These are phyloP conservation scores for Potorous gilbertii DNA, from an alignment of 2,797 vertebrate species.

Conservation along the genomic window DNA sequence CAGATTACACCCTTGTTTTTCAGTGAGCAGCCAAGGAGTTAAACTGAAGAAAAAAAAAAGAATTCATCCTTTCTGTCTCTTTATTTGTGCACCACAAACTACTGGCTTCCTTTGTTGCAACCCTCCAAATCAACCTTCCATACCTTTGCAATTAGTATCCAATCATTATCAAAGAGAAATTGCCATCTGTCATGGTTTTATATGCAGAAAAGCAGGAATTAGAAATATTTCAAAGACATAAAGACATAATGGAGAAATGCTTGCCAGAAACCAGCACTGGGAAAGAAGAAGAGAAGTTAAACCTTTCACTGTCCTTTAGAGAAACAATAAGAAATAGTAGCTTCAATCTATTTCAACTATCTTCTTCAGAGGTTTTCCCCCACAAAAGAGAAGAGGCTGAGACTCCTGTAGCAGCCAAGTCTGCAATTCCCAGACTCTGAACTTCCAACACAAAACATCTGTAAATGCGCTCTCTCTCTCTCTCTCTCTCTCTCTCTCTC, in stretches of 20 bases:
- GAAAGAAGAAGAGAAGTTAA: background rate
- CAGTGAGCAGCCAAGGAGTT: background rate
- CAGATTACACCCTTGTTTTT: background rate
- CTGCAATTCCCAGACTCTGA: background rate
- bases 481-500: background rate
- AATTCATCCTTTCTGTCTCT: background rate
- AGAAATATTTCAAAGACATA: background rate
- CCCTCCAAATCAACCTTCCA: background rate
- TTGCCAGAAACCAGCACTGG: background rate
- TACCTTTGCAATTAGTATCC: background rate
- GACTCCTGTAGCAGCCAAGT: background rate
- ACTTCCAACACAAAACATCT: background rate
- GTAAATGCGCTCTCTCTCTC: background rate
- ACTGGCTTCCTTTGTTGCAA: background rate
- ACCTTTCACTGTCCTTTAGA: background rate
- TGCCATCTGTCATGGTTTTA: background rate
- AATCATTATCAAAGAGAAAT: background rate
- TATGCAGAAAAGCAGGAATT: background rate
- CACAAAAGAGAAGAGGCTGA: background rate
- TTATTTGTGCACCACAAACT: background rate
- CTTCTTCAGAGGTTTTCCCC: background rate
- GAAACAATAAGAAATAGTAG: background rate
- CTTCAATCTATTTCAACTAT: background rate
- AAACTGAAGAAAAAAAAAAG: background rate
- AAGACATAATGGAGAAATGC: background rate